Conservation (phyloP, 2,113 vertebrate species). For the Piprites chloris region DNA sequence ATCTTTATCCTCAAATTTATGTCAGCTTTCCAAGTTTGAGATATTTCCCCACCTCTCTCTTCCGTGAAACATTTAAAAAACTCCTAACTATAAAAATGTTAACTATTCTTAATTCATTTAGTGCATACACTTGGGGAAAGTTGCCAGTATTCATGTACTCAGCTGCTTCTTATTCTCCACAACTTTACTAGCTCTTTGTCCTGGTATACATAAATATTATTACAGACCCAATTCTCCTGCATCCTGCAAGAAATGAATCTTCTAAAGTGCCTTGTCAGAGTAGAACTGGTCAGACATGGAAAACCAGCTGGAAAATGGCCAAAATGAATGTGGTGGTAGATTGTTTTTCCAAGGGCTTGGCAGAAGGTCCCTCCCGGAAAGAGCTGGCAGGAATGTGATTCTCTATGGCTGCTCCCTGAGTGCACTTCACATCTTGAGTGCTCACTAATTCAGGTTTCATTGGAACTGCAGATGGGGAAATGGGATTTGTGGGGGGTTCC, state of each 20-base stretch:
- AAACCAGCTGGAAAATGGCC: background rate
- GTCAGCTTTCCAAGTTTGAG: background rate
- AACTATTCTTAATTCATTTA: background rate
- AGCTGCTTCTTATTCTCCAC: background rate
- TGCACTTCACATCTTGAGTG: background rate
- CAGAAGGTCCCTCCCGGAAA: background rate
- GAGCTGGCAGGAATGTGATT: background rate
- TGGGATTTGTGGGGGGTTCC: background rate
- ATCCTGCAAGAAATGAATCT: background rate
- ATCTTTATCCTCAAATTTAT: background rate
- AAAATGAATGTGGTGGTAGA: background rate
- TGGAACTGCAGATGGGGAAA: background rate
- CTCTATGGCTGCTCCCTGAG: background rate
- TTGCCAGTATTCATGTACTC: background rate
- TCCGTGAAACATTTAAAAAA: background rate
- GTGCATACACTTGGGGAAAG: background rate
- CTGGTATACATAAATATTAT: background rate
- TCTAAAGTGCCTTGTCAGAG: background rate
- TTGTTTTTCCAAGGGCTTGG: slow-evolving; percentile 25
- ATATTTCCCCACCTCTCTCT: background rate
- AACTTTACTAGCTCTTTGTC: background rate
- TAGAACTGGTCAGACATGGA: background rate
- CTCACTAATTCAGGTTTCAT: background rate
- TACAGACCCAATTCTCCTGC: background rate
- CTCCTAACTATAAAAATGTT: background rate